Percentiles rank a stretch among this genome's conserved stretches.
Conservation (phyloP, 2,113 vertebrate species). For the Hemicordylus capensis region DNA sequence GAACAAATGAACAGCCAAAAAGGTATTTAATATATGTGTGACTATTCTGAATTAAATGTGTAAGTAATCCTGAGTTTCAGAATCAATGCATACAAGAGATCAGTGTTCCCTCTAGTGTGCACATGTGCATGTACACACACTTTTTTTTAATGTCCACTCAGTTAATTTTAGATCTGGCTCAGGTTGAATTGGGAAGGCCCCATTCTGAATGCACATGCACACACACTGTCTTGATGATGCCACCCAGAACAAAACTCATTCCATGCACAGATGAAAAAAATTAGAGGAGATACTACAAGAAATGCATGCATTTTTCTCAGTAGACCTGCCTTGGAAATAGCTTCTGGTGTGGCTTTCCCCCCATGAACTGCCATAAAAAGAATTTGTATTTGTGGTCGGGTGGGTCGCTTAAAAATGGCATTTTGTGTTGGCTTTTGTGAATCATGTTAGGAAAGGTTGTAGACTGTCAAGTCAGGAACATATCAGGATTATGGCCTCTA, state of each 20-base stretch:
- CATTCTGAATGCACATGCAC: too few species aligned
- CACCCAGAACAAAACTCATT: too few species aligned
- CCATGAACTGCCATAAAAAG: not conserved
- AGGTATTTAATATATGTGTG: not conserved
- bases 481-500: not conserved
- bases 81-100: too few species aligned
- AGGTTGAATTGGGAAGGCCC: too few species aligned
- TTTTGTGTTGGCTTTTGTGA: not conserved
- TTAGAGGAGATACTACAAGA: too few species aligned
- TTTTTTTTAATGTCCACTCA: too few species aligned
- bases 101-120: too few species aligned
- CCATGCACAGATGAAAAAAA: too few species aligned
- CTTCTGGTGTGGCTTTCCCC: not conserved
- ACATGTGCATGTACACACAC: too few species aligned
- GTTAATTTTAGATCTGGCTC: too few species aligned
- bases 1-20: not conserved
- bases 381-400: not conserved
- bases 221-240: too few species aligned
- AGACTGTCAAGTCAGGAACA: not conserved
- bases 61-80: not conserved
- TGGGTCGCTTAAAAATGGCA: not conserved
- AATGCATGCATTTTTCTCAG: not conserved
- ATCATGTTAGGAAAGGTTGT: not conserved
- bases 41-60: not conserved
- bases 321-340: not conserved